Evolutionary conservation across 2,797 vertebrate genomes (phyloP).

Genomic region (Rhinatrema bivittatum): DNA sequence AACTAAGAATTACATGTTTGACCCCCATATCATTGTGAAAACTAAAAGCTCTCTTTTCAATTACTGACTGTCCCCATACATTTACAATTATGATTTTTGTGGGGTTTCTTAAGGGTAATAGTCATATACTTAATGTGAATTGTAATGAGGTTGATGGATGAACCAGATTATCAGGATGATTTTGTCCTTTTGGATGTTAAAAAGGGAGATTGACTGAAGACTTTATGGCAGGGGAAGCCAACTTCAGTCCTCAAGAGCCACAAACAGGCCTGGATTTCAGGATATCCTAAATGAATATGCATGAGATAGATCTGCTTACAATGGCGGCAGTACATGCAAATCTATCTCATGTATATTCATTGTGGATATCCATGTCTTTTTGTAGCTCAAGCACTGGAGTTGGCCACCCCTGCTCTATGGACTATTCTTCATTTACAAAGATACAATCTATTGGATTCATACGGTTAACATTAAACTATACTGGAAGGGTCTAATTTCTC

Average conservation of each 20-base stretch:
- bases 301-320: no score
- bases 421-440: fast-evolving
- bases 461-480: neutral
- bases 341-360: no score
- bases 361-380: no score
- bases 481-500: no score
- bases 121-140: neutral
- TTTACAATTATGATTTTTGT: constrained; percentile 7
- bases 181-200: neutral
- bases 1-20: constrained; percentile 21
- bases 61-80: neutral
- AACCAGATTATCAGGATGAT: neutral
- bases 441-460: neutral
- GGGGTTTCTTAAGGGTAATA: neutral
- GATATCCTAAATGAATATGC: no score
- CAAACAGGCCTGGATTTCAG: no score
- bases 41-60: constrained; percentile 7
- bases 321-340: no score
- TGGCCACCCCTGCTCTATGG: no score
- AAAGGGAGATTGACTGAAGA: neutral
- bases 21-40: constrained; percentile 7
- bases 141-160: neutral
- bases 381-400: no score
- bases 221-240: no score
- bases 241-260: no score